phyloP scores from a whole-genome alignment of 2,888 invertebrate species.

The Stenolophus ochropezus region DNA sequence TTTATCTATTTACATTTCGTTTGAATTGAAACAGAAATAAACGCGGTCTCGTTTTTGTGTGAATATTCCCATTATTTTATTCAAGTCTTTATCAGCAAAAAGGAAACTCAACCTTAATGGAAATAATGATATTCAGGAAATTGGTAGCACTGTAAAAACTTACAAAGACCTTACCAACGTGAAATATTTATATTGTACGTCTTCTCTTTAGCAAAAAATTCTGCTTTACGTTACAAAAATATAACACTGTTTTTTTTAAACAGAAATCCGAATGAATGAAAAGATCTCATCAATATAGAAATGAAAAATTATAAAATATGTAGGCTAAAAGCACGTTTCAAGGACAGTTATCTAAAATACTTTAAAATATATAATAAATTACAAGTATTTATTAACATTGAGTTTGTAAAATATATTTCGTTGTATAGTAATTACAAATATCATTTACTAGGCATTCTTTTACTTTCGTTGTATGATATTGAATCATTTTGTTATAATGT shows the following conservation, averaged over 20 bases:
- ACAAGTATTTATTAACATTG: too few relatives aligned
- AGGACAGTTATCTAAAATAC: too few relatives aligned
- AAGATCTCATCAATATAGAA: too few relatives aligned
- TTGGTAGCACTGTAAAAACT: constrained; percentile 26
- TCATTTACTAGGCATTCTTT: too few relatives aligned
- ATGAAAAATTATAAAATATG: too few relatives aligned
- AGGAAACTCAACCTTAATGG: constrained; percentile 19
- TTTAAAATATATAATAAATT: too few relatives aligned
- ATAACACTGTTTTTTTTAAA: not conserved
- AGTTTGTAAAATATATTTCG: too few relatives aligned
- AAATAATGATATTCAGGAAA: constrained; percentile 28
- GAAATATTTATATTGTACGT: not conserved
- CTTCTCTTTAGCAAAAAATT: not conserved
- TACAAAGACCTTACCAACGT: not conserved
- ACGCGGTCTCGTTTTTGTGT: not conserved
- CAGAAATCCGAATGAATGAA: not conserved
- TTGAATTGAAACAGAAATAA: not conserved
- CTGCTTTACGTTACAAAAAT: not conserved
- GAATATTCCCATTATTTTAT: constrained; percentile 36
- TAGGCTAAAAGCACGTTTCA: too few relatives aligned
- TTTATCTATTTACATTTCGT: not conserved
- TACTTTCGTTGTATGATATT: too few relatives aligned
- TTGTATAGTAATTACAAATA: too few relatives aligned
- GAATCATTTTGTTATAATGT: too few relatives aligned
- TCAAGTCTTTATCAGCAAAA: constrained; percentile 26